Conservation (phyloP, 2,797 vertebrate species). For the Benthosema pterotum region DNA sequence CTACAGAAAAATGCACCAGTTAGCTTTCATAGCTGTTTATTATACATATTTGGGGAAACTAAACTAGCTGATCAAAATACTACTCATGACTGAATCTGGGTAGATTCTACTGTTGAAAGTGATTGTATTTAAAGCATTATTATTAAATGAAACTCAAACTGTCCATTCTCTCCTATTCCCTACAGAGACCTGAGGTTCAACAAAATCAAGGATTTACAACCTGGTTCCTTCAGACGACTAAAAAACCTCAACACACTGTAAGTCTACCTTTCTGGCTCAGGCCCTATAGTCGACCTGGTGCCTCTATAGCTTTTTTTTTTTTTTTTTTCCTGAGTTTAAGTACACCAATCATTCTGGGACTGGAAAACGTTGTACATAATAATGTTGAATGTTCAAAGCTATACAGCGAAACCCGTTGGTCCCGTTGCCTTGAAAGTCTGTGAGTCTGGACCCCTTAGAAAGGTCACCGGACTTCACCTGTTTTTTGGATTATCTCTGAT, state of each 20-base stretch:
- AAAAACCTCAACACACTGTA: conserved; percentile 93
- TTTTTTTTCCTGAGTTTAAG: not conserved
- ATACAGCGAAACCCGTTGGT: not conserved
- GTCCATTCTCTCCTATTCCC: conserved; percentile 40
- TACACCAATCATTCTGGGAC: not conserved
- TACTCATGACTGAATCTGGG: too few species aligned
- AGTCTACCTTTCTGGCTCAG: conserved; percentile 50
- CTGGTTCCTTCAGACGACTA: conserved; percentile 88
- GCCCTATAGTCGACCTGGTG: not conserved
- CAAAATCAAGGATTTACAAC: conserved; percentile 95
- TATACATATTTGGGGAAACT: too few species aligned
- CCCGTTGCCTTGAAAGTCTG: conserved; percentile 15
- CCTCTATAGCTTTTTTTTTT: too few species aligned
- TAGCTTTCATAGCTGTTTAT: too few species aligned
- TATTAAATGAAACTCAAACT: not conserved
- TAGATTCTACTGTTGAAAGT: too few species aligned
- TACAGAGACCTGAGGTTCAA: conserved; percentile 96
- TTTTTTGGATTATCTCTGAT: too few species aligned
- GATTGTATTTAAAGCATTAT: too few species aligned
- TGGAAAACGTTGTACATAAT: too few species aligned
- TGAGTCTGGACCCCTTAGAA: too few species aligned
- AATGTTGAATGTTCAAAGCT: not conserved
- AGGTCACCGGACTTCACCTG: too few species aligned
- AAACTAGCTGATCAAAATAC: too few species aligned
- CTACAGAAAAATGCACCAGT: too few species aligned